These are phyloP conservation scores for Aphidoletes aphidimyza DNA, from an alignment of 2,888 invertebrate genomes.

Conservation along the genomic window DNA sequence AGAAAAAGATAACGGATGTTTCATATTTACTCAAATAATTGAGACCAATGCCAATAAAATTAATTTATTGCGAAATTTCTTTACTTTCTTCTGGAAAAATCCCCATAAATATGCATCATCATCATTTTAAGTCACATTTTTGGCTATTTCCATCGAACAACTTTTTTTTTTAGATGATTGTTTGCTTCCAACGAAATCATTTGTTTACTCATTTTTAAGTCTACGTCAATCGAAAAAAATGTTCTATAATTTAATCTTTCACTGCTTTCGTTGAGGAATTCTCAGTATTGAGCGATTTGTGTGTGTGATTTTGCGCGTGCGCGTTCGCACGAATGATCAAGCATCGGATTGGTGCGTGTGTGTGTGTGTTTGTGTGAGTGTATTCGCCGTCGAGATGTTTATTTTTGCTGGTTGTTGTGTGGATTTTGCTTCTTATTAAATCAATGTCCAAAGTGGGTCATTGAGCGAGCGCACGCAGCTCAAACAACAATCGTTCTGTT, in stretches of 20 bases:
- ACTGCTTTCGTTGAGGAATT: not conserved
- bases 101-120: not conserved
- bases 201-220: not conserved
- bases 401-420: not conserved
- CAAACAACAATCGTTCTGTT: constrained; percentile 39
- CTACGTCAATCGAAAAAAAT: not conserved
- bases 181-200: not conserved
- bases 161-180: no score
- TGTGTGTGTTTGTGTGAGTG: not conserved
- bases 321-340: not conserved
- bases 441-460: constrained; percentile 67
- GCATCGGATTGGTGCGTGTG: not conserved
- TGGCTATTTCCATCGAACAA: not conserved
- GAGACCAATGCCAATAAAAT: not conserved
- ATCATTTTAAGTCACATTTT: no score
- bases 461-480: constrained; percentile 61
- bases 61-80: not conserved
- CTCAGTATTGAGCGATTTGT: not conserved
- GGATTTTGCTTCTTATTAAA: constrained; percentile 66
- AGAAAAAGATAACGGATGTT: constrained; percentile 4
- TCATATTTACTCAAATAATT: not conserved
- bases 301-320: not conserved
- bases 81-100: not conserved
- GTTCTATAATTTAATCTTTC: constrained; percentile 14
- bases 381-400: not conserved